Base-by-base conservation (phyloP, 2,888 invertebrate species). In the Galeopsomyia nigrocyanea region DNA sequence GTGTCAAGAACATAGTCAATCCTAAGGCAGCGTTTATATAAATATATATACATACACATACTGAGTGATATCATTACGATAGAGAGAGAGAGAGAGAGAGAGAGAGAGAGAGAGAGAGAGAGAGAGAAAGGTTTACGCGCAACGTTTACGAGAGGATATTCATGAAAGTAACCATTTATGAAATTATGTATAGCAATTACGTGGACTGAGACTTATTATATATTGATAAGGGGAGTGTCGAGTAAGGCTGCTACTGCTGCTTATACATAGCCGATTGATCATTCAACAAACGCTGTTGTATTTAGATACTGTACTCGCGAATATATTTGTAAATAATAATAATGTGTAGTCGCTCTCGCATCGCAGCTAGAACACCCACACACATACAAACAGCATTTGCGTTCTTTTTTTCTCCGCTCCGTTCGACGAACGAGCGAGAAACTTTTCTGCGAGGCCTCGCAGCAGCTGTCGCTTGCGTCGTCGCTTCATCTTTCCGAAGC, bases 71-170 rank as follows among this genome's bases (percentile, higher is more conserved):
- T 26, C 26, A 3, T 26, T 26, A 5, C 26, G 26, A 16, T 21
- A 58, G 19, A n/a, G 53, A 58, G 55, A 68, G 61, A 62, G 69
- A 74, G 47, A 73, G 46, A 57, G 53, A 39, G 61, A 75, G 61
- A 65, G 68, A 69, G 63, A 64, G 10, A 55, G 19, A 65, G 22
- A 62, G 73, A 16, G 39, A 58, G 19, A n/a, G 53, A 58, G 55
- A 68, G 61, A 62, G 69, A 74, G 47, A 73, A 47, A 57, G 53
- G 39, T 39, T 39, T 10, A 13, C 1, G 39, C 39, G 39, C 39
- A 39, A 39, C 39, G 1, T 13, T 26, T 26, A 26, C 26, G 26
- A 5, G 7, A 39, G 60, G 47, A 74, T 47, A 49, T 66, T 31
- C 39, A 39, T 39, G 39, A 39, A 39, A 39, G 39, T 39, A 39